phyloP scores from a whole-genome alignment of 2,113 vertebrate species.

The Elaphurus davidianus region DNA sequence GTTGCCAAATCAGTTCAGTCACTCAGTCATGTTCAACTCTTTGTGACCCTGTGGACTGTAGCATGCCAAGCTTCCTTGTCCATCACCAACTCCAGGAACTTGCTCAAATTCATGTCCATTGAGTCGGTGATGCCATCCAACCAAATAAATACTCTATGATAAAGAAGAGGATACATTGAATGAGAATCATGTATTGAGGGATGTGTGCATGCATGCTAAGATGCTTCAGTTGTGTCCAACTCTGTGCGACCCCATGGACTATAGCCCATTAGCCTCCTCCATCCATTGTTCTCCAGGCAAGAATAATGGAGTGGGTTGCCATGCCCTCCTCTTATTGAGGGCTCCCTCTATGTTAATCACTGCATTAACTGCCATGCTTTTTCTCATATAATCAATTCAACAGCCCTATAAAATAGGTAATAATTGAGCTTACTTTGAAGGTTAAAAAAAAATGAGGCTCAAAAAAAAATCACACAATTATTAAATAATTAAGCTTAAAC shows the following conservation, averaged over 20 bases:
- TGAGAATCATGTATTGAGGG: neutral
- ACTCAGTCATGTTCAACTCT: neutral
- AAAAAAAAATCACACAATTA: slow-evolving; percentile 12
- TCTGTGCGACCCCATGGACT: neutral
- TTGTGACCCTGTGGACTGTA: neutral
- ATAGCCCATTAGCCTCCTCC: neutral
- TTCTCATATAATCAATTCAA: neutral
- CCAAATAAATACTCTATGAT: neutral
- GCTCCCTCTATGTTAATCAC: neutral
- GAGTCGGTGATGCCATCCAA: neutral
- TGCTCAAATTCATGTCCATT: neutral
- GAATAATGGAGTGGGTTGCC: neutral
- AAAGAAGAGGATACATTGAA: neutral
- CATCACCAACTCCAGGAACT: neutral
- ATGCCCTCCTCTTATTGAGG: neutral
- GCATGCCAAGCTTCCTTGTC: neutral
- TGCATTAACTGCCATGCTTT: neutral
- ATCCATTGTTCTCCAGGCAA: neutral
- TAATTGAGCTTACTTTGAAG: neutral
- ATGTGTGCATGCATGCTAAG: neutral
- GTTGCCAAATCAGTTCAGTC: neutral
- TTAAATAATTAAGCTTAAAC: neutral
- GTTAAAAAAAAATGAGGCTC: neutral
- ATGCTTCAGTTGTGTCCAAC: neutral
- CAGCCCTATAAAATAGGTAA: neutral